Evolutionary conservation across 2,797 vertebrate genomes (phyloP).

Genomic region (Typhlichthys eigenmanni): DNA sequence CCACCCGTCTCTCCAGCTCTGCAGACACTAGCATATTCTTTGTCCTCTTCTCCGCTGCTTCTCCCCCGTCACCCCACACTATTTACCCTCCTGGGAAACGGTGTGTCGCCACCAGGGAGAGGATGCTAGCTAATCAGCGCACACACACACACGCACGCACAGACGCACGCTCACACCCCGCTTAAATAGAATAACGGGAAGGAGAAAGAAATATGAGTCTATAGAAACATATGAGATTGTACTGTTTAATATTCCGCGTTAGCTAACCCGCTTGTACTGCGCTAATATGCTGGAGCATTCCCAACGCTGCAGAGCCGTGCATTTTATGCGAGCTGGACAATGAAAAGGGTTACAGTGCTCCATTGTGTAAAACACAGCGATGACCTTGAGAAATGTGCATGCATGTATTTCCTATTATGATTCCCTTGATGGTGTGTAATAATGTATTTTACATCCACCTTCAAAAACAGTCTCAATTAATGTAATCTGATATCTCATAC

Average conservation of each 20-base stretch:
- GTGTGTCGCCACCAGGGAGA: too few species aligned
- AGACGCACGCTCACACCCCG: neutral
- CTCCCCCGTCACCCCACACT: too few species aligned
- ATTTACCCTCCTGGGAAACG: too few species aligned
- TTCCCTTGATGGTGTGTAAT: too few species aligned
- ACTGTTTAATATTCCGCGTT: slow-evolving; percentile 6
- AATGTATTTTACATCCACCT: too few species aligned
- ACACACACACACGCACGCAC: neutral
- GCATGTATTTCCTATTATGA: too few species aligned
- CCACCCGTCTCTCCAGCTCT: too few species aligned
- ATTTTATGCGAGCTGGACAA: slow-evolving; percentile 4
- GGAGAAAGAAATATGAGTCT: neutral
- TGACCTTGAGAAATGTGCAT: neutral
- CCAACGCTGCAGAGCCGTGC: neutral
- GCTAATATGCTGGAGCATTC: slow-evolving; percentile 3
- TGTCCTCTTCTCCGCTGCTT: too few species aligned
- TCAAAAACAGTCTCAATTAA: too few species aligned
- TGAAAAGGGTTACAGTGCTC: neutral
- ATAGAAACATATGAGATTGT: slow-evolving; percentile 8
- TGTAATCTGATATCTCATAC: too few species aligned
- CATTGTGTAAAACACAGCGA: neutral
- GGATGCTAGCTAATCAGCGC: neutral
- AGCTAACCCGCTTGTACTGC: slow-evolving; percentile 10
- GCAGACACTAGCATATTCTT: too few species aligned
- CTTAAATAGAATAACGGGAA: slow-evolving; percentile 7